A percentile compares a stretch with the other conserved stretches of the same genome.
phyloP scores from a whole-genome alignment of 2,888 invertebrate species.

The Lycia hirtaria region DNA sequence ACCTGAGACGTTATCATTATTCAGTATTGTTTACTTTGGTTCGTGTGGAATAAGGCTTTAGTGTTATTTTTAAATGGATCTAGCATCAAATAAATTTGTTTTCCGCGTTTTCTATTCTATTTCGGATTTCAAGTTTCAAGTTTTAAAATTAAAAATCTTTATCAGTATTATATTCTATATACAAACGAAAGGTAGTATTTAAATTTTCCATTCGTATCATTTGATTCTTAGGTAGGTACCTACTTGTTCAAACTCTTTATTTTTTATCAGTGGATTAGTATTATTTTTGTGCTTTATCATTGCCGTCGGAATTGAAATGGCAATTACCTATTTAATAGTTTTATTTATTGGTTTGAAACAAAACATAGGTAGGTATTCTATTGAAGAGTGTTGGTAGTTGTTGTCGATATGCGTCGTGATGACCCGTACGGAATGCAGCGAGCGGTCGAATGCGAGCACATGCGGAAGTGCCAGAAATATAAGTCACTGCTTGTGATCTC shows the following conservation, averaged over 20 bases:
- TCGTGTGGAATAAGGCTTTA: constrained; percentile 2
- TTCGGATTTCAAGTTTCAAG: not conserved
- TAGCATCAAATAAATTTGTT: constrained; percentile 1
- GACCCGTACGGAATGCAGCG: constrained; percentile 68
- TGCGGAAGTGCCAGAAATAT: constrained; percentile 83
- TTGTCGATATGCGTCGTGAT: constrained; percentile 35
- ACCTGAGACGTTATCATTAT: constrained; percentile 27
- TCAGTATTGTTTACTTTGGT: constrained; percentile 22
- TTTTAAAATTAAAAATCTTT: not conserved
- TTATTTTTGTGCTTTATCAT: not conserved
- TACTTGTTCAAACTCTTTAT: not conserved
- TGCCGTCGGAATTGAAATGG: not conserved
- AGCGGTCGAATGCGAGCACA: constrained; percentile 66
- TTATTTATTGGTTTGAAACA: not conserved
- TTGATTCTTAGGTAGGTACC: not conserved
- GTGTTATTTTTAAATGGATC: constrained; percentile 11
- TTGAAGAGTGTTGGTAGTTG: constrained; percentile 23
- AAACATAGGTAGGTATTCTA: constrained; percentile 11
- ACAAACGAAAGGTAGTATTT: not conserved
- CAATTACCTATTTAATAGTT: not conserved
- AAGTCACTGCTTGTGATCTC: constrained; percentile 70
- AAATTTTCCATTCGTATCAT: not conserved
- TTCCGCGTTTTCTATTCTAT: not conserved
- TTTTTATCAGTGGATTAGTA: not conserved
- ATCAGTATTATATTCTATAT: not conserved